Evolutionary conservation across 2,888 invertebrate species (phyloP), one percentile per base, ranked within the genome.

Genomic region (Euphydryas editha): DNA sequence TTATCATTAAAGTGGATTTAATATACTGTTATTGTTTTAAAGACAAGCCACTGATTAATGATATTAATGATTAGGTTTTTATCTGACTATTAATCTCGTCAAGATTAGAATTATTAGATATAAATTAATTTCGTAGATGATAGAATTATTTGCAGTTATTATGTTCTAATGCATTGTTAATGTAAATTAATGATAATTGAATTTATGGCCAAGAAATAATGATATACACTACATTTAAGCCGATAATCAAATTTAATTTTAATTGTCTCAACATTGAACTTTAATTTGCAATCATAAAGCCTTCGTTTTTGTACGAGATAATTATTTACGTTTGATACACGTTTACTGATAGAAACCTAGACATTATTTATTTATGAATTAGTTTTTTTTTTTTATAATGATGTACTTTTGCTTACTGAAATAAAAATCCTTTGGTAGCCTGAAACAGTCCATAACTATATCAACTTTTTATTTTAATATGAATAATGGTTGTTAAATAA

Each of bases 1-100:
- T 62, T 60, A 65, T 86, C 88, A 90, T 90, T 90, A 88, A 86
- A 82, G 76, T 76, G 77, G 83, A 85, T 87, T 90, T 89, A 87
- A 87, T 87, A 85, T 78, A 72, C 75, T 81, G 84, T 89, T 87
- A 90, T 91, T 91, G 90, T 91, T 90, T 90, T 89, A 89, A 86
- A 86, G 88, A 88, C 88, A 86, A 84, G 77, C 59, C 62, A 68
- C 72, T 89, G 89, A 90, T 90, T 87, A 82, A 91, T 90, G 84
- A 76, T 84, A 77, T 78, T 74, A 80, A 82, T 77, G 79, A 79
- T 78, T 77, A 77, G 46, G 56, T 69, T 68, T 67, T 30, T 30
- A 30, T 30, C 30, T 8, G 5, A 30, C 30, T 67, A 69, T 70
- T 72, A 75, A 73, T 73, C 64, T 70, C 68, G 54, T 71, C 68